Conservation (phyloP, 2,113 vertebrate species). For the Forbesichthys papilliferus region DNA sequence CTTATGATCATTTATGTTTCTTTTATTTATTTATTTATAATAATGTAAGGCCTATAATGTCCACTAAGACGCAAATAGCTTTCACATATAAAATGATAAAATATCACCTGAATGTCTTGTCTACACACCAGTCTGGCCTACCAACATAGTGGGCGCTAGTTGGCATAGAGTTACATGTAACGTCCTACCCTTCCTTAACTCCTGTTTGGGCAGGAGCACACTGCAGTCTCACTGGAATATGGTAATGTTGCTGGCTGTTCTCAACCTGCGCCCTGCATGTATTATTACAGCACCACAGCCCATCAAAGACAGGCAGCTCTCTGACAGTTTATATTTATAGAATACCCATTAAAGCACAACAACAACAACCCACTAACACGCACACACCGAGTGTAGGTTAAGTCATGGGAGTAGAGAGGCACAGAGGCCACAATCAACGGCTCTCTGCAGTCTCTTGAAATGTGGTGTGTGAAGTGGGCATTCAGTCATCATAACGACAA, state of each 20-base stretch:
- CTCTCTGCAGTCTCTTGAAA: conserved; percentile 6
- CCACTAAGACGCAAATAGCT: neutral
- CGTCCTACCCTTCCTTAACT: conserved; percentile 11
- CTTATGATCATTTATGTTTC: too few relatives aligned
- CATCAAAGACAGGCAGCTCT: conserved; percentile 66
- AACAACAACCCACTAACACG: conserved; percentile 17
- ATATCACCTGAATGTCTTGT: conserved; percentile 6
- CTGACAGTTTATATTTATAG: conserved; percentile 58
- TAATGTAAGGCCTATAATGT: neutral
- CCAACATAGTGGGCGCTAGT: conserved; percentile 22
- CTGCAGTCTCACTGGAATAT: conserved; percentile 62
- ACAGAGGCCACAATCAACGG: conserved; percentile 15
- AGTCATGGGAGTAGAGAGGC: conserved; percentile 7
- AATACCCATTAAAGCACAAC: conserved; percentile 33
- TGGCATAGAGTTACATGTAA: conserved; percentile 36
- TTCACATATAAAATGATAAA: neutral
- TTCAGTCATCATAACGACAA: conserved; percentile 19
- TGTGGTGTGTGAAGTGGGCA: neutral
- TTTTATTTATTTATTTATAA: too few relatives aligned
- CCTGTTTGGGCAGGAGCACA: conserved; percentile 54
- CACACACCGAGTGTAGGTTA: conserved; percentile 11
- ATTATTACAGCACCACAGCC: conserved; percentile 54
- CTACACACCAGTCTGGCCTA: conserved; percentile 4
- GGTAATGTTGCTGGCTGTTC: conserved; percentile 63
- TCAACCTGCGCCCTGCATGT: conserved; percentile 56